These are phyloP conservation scores for Xiphophorus couchianus DNA, from an alignment of 2,113 vertebrate species.

Conservation along the genomic window DNA sequence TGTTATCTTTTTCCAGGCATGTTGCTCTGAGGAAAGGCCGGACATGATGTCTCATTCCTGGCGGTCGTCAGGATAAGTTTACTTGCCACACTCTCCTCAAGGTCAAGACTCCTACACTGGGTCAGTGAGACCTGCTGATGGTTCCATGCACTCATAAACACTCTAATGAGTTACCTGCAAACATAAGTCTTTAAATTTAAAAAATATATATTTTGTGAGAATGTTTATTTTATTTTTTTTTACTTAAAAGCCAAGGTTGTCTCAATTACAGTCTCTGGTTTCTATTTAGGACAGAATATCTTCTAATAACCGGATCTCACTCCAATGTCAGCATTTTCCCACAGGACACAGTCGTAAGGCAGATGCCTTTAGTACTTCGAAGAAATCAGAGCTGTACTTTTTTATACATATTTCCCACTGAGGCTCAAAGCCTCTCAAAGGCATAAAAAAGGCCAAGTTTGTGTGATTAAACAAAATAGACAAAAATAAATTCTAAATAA, in stretches of 20 bases:
- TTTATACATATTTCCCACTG: background rate
- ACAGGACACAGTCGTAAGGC: background rate
- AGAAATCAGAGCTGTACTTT: background rate
- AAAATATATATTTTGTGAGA: background rate
- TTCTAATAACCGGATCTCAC: background rate
- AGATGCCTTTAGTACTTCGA: background rate
- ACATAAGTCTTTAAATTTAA: background rate
- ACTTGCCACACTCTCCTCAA: conserved; percentile 66
- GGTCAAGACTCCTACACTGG: conserved; percentile 48
- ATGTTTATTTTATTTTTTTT: no score
- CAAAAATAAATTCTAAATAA: background rate
- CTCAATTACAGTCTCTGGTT: background rate
- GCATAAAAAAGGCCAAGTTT: background rate
- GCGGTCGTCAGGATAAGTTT: conserved; percentile 64
- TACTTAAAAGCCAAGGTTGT: no score
- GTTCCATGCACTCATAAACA: conserved; percentile 13
- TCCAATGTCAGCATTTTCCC: background rate
- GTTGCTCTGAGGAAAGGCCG: conserved; percentile 40
- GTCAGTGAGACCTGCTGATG: conserved; percentile 55
- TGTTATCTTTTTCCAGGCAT: conserved; percentile 60
- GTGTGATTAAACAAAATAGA: background rate
- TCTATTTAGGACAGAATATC: background rate
- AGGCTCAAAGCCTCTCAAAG: background rate
- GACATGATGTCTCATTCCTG: conserved; percentile 64
- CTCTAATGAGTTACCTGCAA: background rate